Base-by-base conservation (phyloP, 2,888 invertebrate genomes). In the Drosophila incognita region DNA sequence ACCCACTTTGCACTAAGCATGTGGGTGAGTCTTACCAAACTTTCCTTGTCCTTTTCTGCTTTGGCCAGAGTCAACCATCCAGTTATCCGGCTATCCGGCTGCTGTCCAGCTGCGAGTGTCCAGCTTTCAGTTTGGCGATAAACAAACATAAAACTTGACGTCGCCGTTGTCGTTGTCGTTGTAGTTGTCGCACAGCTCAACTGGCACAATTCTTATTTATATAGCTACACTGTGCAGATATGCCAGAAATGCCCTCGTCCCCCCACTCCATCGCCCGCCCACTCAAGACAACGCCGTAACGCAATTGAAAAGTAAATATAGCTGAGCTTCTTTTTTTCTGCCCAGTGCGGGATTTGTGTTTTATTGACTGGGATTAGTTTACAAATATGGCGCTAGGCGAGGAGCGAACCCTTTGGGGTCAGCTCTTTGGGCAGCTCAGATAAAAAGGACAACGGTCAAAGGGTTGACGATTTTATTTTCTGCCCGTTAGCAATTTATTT, bases 131-230 rank as follows among this genome's bases (percentile, higher is more conserved):
- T 78, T 78, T 70, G 66, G 76, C 86, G 87, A 87, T 87, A 87
- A 87, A 89, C 87, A 87, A 89, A 82, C 87, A 87, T 87, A 89
- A 87, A 87, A 82, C 72, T 87, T 81, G 87, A 87, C 81, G 69
- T 79, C 65, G 21, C 21, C 66, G 59, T 72, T 35, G 60, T 72
- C 69, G 63, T 68, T 71, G 66, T 78, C 66, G 56, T 60, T 73
- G 76, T 77, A 69, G 75, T 81, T 73, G 69, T 78, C 69, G 68
- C 88, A 81, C 89, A 89, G 79, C 81, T 88, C 90, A 89, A 77
- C 74, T 82, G 82, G 79, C 74, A 82, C 69, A 82, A 87, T 83
- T 81, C 87, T 83, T 87, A 87, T 89, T 87, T 89, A 83, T 80
- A 79, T 77, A 74, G 87, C 63, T 68, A 83, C 69, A 80, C 49